A percentile compares a stretch with the other conserved stretches of the same genome.
Evolutionary conservation across 2,113 vertebrate species (phyloP).

Genomic region (Phalacrocorax carbo): DNA sequence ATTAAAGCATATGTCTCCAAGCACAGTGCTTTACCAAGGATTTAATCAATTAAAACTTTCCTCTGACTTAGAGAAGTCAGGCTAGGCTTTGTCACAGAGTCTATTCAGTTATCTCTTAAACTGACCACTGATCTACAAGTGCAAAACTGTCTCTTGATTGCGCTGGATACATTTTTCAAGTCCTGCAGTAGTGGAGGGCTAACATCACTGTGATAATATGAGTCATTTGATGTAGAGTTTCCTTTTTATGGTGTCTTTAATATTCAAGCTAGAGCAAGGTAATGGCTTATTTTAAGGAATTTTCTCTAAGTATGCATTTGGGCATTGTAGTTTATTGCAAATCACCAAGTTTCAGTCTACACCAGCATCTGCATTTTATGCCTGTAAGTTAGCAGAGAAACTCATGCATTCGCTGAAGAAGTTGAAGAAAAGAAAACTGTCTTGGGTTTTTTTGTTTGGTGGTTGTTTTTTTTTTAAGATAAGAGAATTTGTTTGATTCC

Average conservation of each 20-base stretch:
- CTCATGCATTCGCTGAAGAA: not conserved
- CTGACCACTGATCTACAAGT: not conserved
- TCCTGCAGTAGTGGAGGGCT: not conserved
- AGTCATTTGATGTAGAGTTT: not conserved
- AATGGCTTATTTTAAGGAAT: slow-evolving; percentile 25
- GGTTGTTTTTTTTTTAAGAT: not conserved
- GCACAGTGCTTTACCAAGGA: not conserved
- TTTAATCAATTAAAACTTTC: not conserved
- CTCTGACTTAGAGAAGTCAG: not conserved
- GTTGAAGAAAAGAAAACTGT: not conserved
- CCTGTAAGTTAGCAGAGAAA: not conserved
- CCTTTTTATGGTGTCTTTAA: not conserved
- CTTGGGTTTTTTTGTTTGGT: not conserved
- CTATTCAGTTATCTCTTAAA: not conserved
- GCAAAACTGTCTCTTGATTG: not conserved
- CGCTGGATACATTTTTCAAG: accelerated
- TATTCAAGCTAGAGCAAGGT: not conserved
- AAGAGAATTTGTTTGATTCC: not conserved
- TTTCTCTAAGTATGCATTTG: not conserved
- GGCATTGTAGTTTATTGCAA: not conserved
- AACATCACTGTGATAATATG: not conserved
- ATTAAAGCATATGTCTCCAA: not conserved
- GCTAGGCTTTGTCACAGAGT: not conserved
- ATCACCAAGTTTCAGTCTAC: not conserved
- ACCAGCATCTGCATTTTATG: not conserved